Percentiles rank a stretch among this genome's conserved stretches.
phyloP scores from a whole-genome alignment of 2,113 vertebrate species.

The Sarotherodon lohbergeri region DNA sequence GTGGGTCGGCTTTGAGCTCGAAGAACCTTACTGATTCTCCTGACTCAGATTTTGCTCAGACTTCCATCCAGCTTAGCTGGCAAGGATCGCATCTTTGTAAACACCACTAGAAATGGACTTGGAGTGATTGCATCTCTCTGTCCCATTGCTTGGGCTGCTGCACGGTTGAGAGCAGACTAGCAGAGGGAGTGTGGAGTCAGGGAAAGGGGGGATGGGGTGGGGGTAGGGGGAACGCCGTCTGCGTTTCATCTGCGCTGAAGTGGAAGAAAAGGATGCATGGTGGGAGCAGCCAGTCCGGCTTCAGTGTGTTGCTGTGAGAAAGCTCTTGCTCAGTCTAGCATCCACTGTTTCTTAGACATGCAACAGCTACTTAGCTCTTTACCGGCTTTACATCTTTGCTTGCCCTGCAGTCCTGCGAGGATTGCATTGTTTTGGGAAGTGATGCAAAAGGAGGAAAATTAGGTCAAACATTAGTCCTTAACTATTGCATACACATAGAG shows the following conservation, averaged over 20 bases:
- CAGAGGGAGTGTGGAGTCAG: slow-evolving; percentile 18
- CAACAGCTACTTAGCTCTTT: slow-evolving; percentile 46
- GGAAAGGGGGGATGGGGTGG: background rate
- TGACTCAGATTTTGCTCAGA: background rate
- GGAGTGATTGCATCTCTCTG: slow-evolving; percentile 19
- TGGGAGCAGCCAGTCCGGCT: slow-evolving; percentile 47
- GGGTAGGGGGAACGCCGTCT: slow-evolving; percentile 42
- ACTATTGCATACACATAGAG: slow-evolving; percentile 7
- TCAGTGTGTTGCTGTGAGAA: slow-evolving; percentile 33
- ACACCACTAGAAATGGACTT: slow-evolving; percentile 5
- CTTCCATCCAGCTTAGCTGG: background rate
- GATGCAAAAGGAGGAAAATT: background rate
- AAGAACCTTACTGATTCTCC: background rate
- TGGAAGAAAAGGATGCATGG: slow-evolving; percentile 66
- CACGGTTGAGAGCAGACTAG: slow-evolving; percentile 24
- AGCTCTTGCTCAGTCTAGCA: slow-evolving; percentile 6
- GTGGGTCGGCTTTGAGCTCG: background rate
- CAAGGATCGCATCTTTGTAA: background rate
- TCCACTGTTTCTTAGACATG: slow-evolving; percentile 16
- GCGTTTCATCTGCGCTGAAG: slow-evolving; percentile 63
- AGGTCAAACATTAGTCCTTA: background rate
- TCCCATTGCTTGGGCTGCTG: slow-evolving; percentile 28
- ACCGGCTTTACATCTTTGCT: background rate
- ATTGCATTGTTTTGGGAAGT: background rate
- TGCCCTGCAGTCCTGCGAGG: background rate